phyloP scores from a whole-genome alignment of 2,113 vertebrate species.

The Ovibos moschatus region DNA sequence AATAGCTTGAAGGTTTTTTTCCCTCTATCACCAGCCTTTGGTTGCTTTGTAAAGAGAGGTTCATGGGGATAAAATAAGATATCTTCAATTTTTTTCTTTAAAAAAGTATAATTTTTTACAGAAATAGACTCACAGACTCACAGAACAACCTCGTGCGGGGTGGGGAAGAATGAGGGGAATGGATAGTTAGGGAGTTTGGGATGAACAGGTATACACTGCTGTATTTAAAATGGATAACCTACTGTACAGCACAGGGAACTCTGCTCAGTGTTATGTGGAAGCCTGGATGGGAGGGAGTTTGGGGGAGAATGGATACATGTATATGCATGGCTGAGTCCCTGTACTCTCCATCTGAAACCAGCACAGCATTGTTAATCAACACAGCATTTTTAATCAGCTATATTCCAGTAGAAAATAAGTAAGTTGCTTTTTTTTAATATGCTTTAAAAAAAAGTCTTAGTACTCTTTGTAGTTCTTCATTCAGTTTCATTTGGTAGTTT shows the following conservation, averaged over 20 bases:
- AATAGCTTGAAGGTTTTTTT: neutral
- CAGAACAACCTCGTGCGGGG: neutral
- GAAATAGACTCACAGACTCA: neutral
- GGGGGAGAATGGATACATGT: neutral
- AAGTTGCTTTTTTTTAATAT: too few species aligned
- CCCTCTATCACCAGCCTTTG: neutral
- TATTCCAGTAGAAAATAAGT: neutral
- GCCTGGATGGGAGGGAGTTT: neutral
- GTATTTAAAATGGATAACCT: neutral
- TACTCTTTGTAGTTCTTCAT: neutral
- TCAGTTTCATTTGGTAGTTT: neutral
- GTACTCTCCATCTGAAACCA: neutral
- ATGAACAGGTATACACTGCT: neutral
- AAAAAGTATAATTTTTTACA: neutral
- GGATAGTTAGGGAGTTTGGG: neutral
- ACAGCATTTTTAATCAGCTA: neutral
- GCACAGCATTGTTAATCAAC: neutral
- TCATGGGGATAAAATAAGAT: neutral
- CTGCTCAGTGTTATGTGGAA: neutral
- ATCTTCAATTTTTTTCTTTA: neutral
- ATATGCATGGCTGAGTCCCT: neutral
- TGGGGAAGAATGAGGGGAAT: neutral
- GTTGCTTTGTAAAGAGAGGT: neutral
- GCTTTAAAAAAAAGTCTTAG: neutral
- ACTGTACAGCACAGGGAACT: neutral